Conservation (phyloP, 35 echinoderm and acorn worm species). For the Ptychodera flava region DNA sequence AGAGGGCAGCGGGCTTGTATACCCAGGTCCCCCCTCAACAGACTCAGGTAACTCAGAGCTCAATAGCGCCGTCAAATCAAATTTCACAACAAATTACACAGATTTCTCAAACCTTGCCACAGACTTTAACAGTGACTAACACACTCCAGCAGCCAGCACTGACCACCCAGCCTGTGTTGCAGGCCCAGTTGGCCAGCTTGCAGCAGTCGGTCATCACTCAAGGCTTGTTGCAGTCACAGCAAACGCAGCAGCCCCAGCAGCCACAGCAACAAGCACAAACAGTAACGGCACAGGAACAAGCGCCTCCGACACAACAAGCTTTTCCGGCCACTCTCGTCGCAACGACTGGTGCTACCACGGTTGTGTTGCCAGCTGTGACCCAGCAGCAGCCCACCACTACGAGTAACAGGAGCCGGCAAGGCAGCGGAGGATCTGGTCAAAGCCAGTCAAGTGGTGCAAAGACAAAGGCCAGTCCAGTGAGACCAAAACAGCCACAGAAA, state of each 20-base stretch:
- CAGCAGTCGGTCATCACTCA: not conserved
- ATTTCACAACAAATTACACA: not conserved
- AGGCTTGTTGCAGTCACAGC: not conserved
- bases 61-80: not conserved
- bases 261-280: not conserved
- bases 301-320: not conserved
- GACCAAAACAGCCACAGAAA: constrained; percentile 45
- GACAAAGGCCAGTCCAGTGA: constrained; percentile 30
- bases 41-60: constrained; percentile 20
- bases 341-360: not conserved
- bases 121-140: not conserved
- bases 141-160: constrained; percentile 10
- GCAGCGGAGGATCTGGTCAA: not conserved
- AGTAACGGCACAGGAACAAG: not conserved
- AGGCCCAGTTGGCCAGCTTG: not conserved
- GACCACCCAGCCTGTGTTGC: not conserved
- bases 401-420: not conserved
- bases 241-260: constrained; percentile 13
- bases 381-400: not conserved
- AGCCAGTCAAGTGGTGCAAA: constrained; percentile 4
- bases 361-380: not conserved
- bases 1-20: constrained; percentile 56
- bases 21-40: constrained; percentile 33
- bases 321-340: constrained; percentile 9
- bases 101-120: not conserved